These are phyloP conservation scores for Habrosyne pyritoides DNA, from an alignment of 2,888 invertebrate genomes.

Conservation along the genomic window DNA sequence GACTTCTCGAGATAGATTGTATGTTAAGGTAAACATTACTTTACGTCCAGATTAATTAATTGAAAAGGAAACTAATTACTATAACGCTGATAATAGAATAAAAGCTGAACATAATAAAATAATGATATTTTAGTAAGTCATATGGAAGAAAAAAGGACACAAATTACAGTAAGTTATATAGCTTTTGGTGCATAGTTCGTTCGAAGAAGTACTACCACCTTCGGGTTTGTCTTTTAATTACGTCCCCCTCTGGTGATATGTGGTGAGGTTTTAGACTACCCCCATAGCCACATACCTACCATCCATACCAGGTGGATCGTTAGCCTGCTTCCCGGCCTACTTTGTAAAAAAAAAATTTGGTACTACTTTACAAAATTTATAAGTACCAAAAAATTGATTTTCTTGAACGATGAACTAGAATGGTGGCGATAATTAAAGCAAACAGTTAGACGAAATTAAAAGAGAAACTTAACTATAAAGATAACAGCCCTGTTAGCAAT, in stretches of 20 bases:
- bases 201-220: too few relatives aligned
- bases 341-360: too few relatives aligned
- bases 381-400: background rate
- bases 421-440: conserved; percentile 9
- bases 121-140: background rate
- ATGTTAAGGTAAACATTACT: background rate
- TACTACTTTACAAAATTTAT: too few relatives aligned
- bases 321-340: too few relatives aligned
- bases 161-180: too few relatives aligned
- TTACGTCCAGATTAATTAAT: background rate
- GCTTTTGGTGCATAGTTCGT: too few relatives aligned
- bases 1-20: conserved; percentile 4
- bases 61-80: background rate
- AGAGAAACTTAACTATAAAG: conserved; percentile 10
- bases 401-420: background rate
- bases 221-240: too few relatives aligned
- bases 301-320: too few relatives aligned
- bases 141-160: too few relatives aligned
- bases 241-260: too few relatives aligned
- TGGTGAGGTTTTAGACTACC: too few relatives aligned
- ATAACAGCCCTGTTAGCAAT: conserved; percentile 39
- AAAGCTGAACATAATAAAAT: background rate
- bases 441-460: background rate
- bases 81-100: background rate
- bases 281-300: too few relatives aligned